phyloP scores from a whole-genome alignment of 53 echinoderm and acorn worm species.

The Apostichopus leukothele region DNA sequence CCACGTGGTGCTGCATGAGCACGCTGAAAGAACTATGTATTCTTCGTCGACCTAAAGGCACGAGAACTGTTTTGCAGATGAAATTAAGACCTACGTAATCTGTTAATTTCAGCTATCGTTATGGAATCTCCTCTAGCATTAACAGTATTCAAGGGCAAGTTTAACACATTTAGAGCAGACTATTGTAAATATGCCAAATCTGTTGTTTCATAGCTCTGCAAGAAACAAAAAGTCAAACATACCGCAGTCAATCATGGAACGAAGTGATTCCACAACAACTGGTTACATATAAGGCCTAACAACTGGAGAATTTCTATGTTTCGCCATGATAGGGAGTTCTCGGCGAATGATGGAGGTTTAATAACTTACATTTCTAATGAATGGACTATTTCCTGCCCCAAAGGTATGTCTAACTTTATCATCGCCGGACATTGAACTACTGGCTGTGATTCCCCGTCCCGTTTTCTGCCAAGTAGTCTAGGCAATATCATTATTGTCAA shows the following conservation, averaged over 20 bases:
- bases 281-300: background rate
- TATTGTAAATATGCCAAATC: background rate
- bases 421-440: conserved; percentile 9
- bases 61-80: background rate
- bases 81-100: background rate
- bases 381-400: background rate
- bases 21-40: conserved; percentile 12
- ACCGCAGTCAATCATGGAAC: background rate
- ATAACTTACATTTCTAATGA: conserved; percentile 22
- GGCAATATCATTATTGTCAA: conserved; percentile 27
- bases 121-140: background rate
- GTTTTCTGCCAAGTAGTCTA: conserved; percentile 19
- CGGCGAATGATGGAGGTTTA: background rate
- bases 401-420: conserved; percentile 24
- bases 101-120: background rate
- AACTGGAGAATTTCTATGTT: conserved; percentile 32
- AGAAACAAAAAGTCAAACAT: conserved; percentile 7
- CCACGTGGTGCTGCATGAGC: background rate
- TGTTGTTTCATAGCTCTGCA: conserved; percentile 16
- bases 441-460: conserved; percentile 12
- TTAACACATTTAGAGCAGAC: background rate
- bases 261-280: background rate
- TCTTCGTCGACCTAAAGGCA: background rate
- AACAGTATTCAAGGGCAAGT: conserved; percentile 2
- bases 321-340: conserved; percentile 6